phyloP scores from a whole-genome alignment of 2,888 invertebrate species.

The Thecocarcelia acutangulata region DNA sequence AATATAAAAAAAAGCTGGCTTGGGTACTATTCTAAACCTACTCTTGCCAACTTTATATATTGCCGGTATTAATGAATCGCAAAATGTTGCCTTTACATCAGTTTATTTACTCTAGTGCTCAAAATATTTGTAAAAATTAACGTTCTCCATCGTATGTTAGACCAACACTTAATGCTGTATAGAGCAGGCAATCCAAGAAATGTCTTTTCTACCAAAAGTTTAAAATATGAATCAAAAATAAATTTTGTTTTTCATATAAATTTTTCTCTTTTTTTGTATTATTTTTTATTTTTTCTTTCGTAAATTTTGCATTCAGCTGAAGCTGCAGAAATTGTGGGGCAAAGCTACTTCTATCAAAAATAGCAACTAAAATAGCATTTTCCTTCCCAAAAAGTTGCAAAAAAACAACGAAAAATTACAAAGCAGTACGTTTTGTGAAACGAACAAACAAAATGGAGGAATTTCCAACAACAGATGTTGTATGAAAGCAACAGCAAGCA shows the following conservation, averaged over 20 bases:
- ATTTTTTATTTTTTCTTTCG: not conserved
- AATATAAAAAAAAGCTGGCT: too few relatives aligned
- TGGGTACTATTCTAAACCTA: too few relatives aligned
- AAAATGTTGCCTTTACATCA: too few relatives aligned
- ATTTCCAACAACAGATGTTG: slow-evolving; percentile 60
- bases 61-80: too few relatives aligned
- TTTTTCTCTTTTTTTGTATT: too few relatives aligned
- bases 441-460: slow-evolving; percentile 43
- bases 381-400: slow-evolving; percentile 3
- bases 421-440: slow-evolving; percentile 34
- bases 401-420: slow-evolving; percentile 12
- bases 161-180: too few relatives aligned
- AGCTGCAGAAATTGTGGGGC: slow-evolving; percentile 25
- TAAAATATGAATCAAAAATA: not conserved
- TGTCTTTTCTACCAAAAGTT: not conserved
- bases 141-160: too few relatives aligned
- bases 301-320: slow-evolving; percentile 29
- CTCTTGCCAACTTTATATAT: too few relatives aligned
- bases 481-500: slow-evolving; percentile 47
- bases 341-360: slow-evolving; percentile 11
- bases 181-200: not conserved
- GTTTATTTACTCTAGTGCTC: too few relatives aligned
- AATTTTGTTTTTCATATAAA: not conserved
- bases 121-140: too few relatives aligned
- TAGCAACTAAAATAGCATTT: slow-evolving; percentile 47